Evolutionary conservation across 1,140 invertebrate genomes (phyloP).

Genomic region (Muscidifurax raptorellus): DNA sequence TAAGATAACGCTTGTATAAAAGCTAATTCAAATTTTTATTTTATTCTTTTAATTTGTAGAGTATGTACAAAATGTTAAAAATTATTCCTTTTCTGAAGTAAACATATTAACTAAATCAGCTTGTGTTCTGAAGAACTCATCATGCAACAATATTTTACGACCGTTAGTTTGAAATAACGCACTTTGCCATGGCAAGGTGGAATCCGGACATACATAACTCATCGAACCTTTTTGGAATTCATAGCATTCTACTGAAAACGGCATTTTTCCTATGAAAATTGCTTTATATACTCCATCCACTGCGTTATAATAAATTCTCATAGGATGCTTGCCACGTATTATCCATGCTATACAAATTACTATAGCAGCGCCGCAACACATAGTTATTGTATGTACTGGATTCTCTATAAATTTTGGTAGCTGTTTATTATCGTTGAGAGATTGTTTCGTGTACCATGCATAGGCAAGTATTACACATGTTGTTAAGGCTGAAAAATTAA

Average conservation of each 20-base stretch:
- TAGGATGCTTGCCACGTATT: neutral
- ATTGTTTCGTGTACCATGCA: neutral
- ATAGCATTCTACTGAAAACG: conserved; percentile 23
- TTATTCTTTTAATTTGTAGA: neutral
- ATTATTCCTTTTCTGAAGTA: conserved; percentile 4
- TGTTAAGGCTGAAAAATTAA: neutral
- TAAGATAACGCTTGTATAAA: neutral
- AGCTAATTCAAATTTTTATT: neutral
- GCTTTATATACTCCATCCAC: conserved; percentile 27
- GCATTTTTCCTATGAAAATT: conserved; percentile 38
- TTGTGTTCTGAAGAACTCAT: conserved; percentile 39
- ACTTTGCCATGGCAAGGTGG: neutral
- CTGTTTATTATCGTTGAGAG: neutral
- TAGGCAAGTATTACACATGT: neutral
- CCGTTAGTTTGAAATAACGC: conserved; percentile 31
- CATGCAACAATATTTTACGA: conserved; percentile 37
- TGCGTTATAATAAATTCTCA: conserved; percentile 50
- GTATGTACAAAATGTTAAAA: neutral
- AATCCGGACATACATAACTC: neutral
- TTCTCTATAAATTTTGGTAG: neutral
- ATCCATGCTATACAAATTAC: neutral
- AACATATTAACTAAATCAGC: conserved; percentile 45
- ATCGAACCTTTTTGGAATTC: conserved; percentile 33
- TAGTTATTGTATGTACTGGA: neutral
- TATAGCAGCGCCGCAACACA: neutral